Percentiles rank a stretch among this genome's conserved stretches.
Conservation (phyloP, 2,797 vertebrate genomes). For the Spizella passerina region DNA sequence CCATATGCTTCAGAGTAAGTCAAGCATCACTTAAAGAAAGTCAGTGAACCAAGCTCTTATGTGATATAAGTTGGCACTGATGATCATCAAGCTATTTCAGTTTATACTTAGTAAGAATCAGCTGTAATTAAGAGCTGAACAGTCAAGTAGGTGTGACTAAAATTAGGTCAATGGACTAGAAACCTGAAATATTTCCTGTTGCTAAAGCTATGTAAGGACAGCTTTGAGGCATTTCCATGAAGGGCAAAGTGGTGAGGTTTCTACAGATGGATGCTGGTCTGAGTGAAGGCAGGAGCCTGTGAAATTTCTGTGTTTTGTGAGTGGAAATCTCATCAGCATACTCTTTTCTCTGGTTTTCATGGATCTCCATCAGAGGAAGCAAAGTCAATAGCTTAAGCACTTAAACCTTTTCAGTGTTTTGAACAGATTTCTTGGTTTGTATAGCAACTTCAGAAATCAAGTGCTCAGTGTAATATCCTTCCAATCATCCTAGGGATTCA, state of each 20-base stretch:
- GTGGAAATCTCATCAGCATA: not conserved
- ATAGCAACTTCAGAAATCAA: not conserved
- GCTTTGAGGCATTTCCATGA: not conserved
- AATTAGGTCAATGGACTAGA: not conserved
- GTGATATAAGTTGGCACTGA: not conserved
- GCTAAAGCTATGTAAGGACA: not conserved
- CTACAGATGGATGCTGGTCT: not conserved
- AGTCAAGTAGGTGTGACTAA: not conserved
- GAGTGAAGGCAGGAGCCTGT: not conserved
- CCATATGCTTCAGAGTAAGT: not conserved
- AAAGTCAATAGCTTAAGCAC: not conserved
- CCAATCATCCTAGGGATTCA: constrained; percentile 1
- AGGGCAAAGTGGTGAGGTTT: not conserved
- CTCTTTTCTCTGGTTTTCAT: not conserved
- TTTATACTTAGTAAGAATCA: not conserved
- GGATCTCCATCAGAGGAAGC: constrained; percentile 14
- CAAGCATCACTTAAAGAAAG: not conserved
- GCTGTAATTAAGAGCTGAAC: not conserved
- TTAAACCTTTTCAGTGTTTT: constrained; percentile 6
- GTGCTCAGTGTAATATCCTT: not conserved
- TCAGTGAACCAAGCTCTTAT: not conserved
- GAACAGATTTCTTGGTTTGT: constrained; percentile 22
- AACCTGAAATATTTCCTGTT: not conserved
- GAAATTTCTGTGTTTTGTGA: not conserved
- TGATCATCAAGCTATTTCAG: not conserved